Evolutionary conservation across 2,797 vertebrate species (phyloP).

Genomic region (Tokudaia muenninki): DNA sequence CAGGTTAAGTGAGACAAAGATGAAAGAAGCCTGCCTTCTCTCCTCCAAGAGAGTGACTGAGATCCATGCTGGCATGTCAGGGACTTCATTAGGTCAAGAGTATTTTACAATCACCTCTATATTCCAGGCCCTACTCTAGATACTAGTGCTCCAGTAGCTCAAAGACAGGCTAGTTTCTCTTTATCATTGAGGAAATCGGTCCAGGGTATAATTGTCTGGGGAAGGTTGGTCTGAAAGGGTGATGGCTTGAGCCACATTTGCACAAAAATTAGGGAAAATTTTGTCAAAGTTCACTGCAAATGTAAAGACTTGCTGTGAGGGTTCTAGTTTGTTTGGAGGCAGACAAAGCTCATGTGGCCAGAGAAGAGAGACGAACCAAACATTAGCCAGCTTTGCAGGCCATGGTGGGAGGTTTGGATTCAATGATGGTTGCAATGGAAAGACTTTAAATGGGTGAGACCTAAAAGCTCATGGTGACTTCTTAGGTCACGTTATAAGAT

Average conservation of each 20-base stretch:
- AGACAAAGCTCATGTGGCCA: not conserved
- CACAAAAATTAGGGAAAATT: not conserved
- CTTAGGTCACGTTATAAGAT: not conserved
- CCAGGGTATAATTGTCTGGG: not conserved
- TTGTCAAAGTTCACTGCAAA: not conserved
- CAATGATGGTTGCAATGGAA: not conserved
- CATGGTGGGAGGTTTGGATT: not conserved
- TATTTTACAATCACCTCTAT: not conserved
- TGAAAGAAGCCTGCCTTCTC: not conserved
- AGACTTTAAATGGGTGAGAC: not conserved
- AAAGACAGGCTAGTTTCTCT: not conserved
- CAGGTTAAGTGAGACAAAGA: not conserved
- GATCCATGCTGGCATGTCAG: not conserved
- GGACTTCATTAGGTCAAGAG: not conserved
- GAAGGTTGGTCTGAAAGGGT: not conserved
- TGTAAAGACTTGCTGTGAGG: not conserved
- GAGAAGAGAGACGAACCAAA: not conserved
- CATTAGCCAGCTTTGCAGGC: not conserved
- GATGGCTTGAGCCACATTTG: not conserved
- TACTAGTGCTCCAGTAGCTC: not conserved
- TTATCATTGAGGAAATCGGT: not conserved
- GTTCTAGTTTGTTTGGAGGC: conserved; percentile 39
- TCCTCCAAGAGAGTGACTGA: not conserved
- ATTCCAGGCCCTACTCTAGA: not conserved
- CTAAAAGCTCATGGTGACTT: not conserved